Percentiles rank a stretch among this genome's conserved stretches.
phyloP scores from a whole-genome alignment of 2,888 invertebrate genomes.

The Morinoia aosen region DNA sequence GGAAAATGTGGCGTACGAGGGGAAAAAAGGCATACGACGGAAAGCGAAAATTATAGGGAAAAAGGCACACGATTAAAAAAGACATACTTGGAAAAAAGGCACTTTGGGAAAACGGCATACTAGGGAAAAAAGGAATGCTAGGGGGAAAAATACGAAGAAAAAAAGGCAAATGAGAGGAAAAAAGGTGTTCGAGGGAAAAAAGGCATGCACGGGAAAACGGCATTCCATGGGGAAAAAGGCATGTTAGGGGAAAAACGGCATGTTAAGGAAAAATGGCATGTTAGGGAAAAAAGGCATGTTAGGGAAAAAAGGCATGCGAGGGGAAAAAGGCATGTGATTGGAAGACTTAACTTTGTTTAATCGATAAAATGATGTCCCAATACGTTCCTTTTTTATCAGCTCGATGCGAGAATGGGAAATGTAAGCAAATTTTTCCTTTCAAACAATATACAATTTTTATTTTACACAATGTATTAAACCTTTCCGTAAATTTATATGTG shows the following conservation, averaged over 20 bases:
- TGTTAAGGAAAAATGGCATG: too few species aligned
- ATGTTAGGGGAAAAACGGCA: too few species aligned
- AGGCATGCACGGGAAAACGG: too few species aligned
- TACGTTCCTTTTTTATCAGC: not conserved
- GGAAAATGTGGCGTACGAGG: too few species aligned
- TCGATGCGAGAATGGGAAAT: not conserved
- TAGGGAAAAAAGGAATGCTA: not conserved
- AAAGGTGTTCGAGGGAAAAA: not conserved
- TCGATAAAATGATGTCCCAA: not conserved
- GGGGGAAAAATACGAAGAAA: too few species aligned
- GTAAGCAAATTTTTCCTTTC: not conserved
- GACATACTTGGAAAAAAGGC: too few species aligned
- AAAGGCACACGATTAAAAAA: too few species aligned
- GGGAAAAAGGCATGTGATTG: not conserved
- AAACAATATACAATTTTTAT: not conserved
- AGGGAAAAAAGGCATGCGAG: not conserved
- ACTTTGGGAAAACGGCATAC: too few species aligned
- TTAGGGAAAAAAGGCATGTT: too few species aligned
- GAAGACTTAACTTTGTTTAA: not conserved
- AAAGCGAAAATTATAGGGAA: too few species aligned
- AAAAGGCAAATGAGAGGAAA: not conserved
- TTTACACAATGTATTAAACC: not conserved
- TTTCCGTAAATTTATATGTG: not conserved
- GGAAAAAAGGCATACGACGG: too few species aligned
- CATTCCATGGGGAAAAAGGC: too few species aligned